phyloP scores from a whole-genome alignment of 2,888 invertebrate genomes.

The Parnassius smintheus region DNA sequence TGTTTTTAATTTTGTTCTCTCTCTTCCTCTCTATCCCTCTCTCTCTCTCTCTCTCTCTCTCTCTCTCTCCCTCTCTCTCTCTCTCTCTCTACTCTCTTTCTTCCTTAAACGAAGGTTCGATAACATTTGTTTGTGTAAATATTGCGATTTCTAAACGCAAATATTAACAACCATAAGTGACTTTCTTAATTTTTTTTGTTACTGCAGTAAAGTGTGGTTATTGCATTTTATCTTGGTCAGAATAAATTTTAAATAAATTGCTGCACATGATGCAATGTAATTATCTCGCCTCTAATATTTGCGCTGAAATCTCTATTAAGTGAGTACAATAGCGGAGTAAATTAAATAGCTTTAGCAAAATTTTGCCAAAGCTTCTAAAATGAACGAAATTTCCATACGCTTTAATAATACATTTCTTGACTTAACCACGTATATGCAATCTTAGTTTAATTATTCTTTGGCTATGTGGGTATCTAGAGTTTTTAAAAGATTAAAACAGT shows the following conservation, averaged over 20 bases:
- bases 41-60: not conserved
- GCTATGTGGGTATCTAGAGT: no score
- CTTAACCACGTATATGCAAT: no score
- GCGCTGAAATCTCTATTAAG: constrained; percentile 17
- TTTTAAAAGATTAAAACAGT: no score
- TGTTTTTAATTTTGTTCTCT: not conserved
- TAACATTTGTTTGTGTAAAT: no score
- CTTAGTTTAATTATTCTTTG: no score
- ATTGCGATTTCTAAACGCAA: no score
- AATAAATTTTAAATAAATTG: constrained; percentile 14
- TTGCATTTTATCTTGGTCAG: constrained; percentile 1
- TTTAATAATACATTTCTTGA: not conserved
- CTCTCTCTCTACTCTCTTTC: no score
- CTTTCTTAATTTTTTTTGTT: no score
- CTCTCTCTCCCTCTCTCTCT: not conserved
- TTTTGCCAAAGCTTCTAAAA: not conserved
- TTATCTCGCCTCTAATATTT: constrained; percentile 15
- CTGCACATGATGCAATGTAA: constrained; percentile 9
- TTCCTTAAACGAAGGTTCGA: no score
- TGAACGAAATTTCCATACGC: not conserved
- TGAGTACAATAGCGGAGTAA: constrained; percentile 19
- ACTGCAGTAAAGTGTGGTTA: no score
- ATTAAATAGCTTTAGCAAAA: constrained; percentile 13
- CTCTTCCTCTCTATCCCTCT: no score
- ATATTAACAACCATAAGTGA: no score